phyloP scores from a whole-genome alignment of 2,797 vertebrate species.

The Manis javanica region DNA sequence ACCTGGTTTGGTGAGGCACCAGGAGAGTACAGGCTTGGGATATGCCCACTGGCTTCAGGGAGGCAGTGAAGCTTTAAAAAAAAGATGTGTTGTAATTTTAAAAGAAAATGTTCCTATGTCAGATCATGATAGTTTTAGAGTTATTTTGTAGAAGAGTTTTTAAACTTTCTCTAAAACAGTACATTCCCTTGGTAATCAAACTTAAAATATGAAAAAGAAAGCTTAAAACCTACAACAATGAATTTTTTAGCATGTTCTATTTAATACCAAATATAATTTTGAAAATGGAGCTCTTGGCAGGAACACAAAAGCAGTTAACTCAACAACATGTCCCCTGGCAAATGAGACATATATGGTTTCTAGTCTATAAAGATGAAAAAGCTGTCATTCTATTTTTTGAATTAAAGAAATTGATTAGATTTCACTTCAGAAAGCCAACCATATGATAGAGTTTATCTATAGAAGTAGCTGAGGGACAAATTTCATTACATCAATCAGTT shows the following conservation, averaged over 20 bases:
- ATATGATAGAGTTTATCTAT: background rate
- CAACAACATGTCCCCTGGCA: background rate
- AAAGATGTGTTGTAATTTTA: background rate
- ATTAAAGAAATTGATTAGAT: background rate
- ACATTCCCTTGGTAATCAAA: background rate
- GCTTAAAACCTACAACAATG: background rate
- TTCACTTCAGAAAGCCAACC: background rate
- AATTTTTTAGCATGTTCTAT: conserved; percentile 30
- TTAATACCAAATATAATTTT: conserved; percentile 44
- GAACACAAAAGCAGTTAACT: background rate
- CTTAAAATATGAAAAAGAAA: conserved; percentile 27
- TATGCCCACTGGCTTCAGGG: background rate
- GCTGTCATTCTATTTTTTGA: conserved; percentile 20
- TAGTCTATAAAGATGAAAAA: background rate
- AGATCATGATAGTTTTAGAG: background rate
- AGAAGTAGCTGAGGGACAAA: background rate
- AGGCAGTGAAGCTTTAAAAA: background rate
- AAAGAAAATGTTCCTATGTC: background rate
- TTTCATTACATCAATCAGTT: background rate
- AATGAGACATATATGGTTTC: background rate
- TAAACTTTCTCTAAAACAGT: background rate
- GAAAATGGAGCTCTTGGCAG: conserved; percentile 44
- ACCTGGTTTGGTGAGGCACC: background rate
- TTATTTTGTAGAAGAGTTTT: background rate
- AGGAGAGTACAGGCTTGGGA: background rate